Percentiles rank a stretch among this genome's conserved stretches.
Conservation (phyloP, 1,140 invertebrate species). For the Venustaconcha ellipsiformis region DNA sequence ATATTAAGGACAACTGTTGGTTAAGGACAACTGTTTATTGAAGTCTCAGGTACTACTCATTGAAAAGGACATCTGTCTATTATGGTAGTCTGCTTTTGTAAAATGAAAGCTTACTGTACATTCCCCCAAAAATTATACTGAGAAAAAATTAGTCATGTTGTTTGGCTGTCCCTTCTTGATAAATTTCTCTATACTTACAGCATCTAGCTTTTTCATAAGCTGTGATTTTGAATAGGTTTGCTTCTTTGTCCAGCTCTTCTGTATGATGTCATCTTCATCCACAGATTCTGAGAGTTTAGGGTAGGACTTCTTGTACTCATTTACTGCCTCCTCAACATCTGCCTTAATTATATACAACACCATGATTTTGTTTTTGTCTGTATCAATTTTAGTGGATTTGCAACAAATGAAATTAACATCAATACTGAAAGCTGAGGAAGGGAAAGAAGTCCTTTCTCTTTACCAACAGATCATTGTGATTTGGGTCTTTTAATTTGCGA, state of each 20-base stretch:
- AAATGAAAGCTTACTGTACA: too few species aligned
- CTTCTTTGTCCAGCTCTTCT: slow-evolving; percentile 48
- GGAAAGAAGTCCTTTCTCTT: too few species aligned
- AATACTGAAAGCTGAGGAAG: too few species aligned
- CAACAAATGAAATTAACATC: not conserved
- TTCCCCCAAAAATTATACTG: not conserved
- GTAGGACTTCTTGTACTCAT: slow-evolving; percentile 35
- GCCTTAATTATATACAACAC: slow-evolving; percentile 33
- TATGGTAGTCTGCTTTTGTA: not conserved
- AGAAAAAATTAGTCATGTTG: not conserved
- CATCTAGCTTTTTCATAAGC: slow-evolving; percentile 59
- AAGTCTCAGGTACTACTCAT: too few species aligned
- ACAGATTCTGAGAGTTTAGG: slow-evolving; percentile 8
- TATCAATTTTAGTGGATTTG: not conserved
- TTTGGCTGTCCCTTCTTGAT: not conserved
- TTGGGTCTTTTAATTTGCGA: too few species aligned
- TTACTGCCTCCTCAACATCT: slow-evolving; percentile 38
- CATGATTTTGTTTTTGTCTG: not conserved
- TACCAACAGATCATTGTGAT: too few species aligned
- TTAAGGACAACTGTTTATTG: not conserved
- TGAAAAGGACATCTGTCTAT: not conserved
- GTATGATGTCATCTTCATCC: slow-evolving; percentile 39
- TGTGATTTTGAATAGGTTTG: slow-evolving; percentile 46
- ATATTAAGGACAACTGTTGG: not conserved
- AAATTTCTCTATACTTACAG: slow-evolving; percentile 41